A percentile compares a stretch with the other conserved stretches of the same genome.
phyloP scores from a whole-genome alignment of 2,113 vertebrate genomes.

The Xiphophorus hellerii region DNA sequence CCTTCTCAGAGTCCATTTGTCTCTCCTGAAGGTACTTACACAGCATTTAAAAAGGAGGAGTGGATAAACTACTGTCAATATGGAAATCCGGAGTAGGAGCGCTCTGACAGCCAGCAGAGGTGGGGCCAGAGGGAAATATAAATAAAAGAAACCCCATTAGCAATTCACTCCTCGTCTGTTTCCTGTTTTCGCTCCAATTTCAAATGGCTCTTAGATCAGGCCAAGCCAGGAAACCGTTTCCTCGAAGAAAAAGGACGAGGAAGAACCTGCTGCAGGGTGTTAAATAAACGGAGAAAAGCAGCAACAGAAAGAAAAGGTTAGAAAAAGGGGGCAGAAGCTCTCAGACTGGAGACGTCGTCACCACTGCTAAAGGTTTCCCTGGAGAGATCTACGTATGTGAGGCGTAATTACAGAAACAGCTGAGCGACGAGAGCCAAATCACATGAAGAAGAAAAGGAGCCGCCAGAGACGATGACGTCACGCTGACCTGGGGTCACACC shows the following conservation, averaged over 20 bases:
- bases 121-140: neutral
- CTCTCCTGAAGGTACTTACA: constrained; percentile 10
- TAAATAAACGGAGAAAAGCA: constrained; percentile 17
- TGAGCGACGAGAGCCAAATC: neutral
- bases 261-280: constrained; percentile 34
- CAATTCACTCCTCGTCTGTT: constrained; percentile 60
- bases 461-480: constrained; percentile 17
- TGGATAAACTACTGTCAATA: constrained; percentile 25
- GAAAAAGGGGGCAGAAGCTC: constrained; percentile 10
- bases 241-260: constrained; percentile 39
- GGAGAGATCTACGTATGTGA: neutral
- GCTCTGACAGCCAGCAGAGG: constrained; percentile 16
- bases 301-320: neutral
- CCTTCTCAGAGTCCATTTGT: constrained; percentile 14
- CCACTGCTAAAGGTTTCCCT: constrained; percentile 7
- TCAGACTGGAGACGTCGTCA: constrained; percentile 2
- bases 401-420: neutral
- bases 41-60: neutral
- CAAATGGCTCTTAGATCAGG: constrained; percentile 71
- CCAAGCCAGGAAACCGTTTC: constrained; percentile 51
- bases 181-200: constrained; percentile 68
- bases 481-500: constrained; percentile 40
- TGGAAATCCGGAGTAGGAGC: constrained; percentile 14
- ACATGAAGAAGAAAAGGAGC: neutral
- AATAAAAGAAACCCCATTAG: constrained; percentile 41